Conservation (phyloP, 2,113 vertebrate species). For the Acrocephalus arundinaceus region DNA sequence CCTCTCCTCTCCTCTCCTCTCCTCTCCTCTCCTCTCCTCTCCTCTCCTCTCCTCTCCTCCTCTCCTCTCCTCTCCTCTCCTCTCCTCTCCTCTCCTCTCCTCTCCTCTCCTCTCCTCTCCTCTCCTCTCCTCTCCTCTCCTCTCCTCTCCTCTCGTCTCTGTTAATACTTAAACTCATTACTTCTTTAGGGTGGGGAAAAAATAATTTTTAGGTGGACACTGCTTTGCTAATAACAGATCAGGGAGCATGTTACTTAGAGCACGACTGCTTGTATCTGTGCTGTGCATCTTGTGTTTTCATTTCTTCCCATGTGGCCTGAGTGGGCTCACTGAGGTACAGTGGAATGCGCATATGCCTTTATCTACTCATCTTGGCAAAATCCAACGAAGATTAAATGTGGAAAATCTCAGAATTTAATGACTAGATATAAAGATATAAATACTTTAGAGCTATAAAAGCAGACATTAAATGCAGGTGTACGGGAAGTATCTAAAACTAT, state of each 20-base stretch:
- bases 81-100: too few relatives aligned
- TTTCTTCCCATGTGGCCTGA: neutral
- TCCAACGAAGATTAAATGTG: neutral
- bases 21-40: rapidly evolving
- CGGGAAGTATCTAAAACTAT: neutral
- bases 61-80: too few relatives aligned
- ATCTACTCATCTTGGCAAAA: neutral
- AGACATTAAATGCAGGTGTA: neutral
- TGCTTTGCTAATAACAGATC: neutral
- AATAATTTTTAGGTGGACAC: neutral
- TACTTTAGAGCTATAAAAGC: neutral
- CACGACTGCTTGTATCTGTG: neutral
- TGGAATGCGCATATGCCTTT: neutral
- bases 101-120: rapidly evolving
- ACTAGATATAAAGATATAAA: neutral
- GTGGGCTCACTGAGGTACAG: neutral
- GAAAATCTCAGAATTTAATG: neutral
- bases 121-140: rapidly evolving
- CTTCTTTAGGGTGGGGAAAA: neutral
- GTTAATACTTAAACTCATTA: neutral
- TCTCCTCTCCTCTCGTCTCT: too few relatives aligned
- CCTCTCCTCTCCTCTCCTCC: too few relatives aligned
- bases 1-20: rapidly evolving
- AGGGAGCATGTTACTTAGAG: neutral
- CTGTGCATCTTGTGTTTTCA: neutral